Evolutionary conservation across 2,797 vertebrate species (phyloP).

Genomic region (Meda fulgida): DNA sequence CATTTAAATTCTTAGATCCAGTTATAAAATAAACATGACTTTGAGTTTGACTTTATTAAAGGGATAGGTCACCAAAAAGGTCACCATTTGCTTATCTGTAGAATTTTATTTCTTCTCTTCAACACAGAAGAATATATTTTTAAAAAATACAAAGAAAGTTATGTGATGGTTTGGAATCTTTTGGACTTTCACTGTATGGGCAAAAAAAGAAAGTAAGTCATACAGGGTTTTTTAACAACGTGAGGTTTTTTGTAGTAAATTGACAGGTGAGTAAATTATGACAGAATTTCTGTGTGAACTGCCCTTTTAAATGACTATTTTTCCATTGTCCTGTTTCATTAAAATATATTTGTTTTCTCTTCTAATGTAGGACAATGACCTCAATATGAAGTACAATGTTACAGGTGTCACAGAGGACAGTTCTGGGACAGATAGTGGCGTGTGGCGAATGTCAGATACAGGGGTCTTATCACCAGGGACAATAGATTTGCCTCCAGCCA

Average conservation of each 20-base stretch:
- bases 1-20: neutral
- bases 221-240: neutral
- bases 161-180: neutral
- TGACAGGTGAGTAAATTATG: neutral
- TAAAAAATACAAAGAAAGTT: neutral
- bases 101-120: neutral
- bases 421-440: slow-evolving; percentile 69
- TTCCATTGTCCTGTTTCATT: neutral
- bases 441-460: slow-evolving; percentile 59
- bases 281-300: neutral
- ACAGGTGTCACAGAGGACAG: slow-evolving; percentile 70
- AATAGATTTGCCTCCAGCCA: slow-evolving; percentile 65
- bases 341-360: neutral
- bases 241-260: no score
- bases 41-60: neutral
- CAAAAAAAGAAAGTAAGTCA: neutral
- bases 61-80: neutral
- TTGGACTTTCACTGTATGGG: neutral
- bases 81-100: neutral
- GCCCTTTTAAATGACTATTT: neutral
- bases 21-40: neutral
- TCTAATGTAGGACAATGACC: slow-evolving; percentile 72
- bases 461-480: slow-evolving; percentile 60
- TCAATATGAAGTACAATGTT: slow-evolving; percentile 66
- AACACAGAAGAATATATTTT: neutral